Base-by-base conservation (phyloP, 64 coral and sea anemone genomes). In the Acropora tenuis region DNA sequence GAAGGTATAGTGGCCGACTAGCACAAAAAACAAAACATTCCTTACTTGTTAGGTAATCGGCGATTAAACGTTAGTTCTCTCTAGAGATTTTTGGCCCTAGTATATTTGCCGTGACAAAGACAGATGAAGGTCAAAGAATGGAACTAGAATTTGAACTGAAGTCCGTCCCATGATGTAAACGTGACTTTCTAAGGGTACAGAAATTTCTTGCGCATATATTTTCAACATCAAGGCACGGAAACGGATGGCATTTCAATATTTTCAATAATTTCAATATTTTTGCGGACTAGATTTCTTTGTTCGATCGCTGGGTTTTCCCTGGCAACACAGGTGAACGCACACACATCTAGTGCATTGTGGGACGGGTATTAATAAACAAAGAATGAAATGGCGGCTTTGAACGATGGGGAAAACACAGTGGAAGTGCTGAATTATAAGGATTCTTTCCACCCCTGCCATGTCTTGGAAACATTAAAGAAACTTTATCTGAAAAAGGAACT, bases 401-500 rank as follows among this genome's bases (percentile, higher is more conserved):
- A 83, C 41, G 92, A 94, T 46, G 74, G 48, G 9, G 41, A 58
- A 47, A 17, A 69, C 15, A 11, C 57, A 10, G 78, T 84, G 79
- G 88, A 88, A 91, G 88, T 91, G 50, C 92, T 97, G 41, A 15
- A 94, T 52, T 97, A 97, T 82, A 97, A 97, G 88, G 95, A 97
- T 88, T 97, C 95, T 3, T 97, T 97, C 9, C 97, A 99, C 59
- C 71, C 97, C 91, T 96, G 94, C 76, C 84, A 91, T 76, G 94
- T 99, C 9, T 65, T 99, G 42, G 91, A 88, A 76, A 99, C 84
- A 17, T 80, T 99, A 0, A 93, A 90, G 79, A 93, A 47, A 74
- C 46, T 99, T 1, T 99, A 93, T 78, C 69, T 94, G 76, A 86
- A 94, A 77, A 88, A 87, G 75, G 93, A 99, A 88, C 83, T 99